A percentile compares a stretch with the other conserved stretches of the same genome.
Evolutionary conservation across 92 coral and sea anemone genomes (phyloP).

Genomic region (Metridium senile): DNA sequence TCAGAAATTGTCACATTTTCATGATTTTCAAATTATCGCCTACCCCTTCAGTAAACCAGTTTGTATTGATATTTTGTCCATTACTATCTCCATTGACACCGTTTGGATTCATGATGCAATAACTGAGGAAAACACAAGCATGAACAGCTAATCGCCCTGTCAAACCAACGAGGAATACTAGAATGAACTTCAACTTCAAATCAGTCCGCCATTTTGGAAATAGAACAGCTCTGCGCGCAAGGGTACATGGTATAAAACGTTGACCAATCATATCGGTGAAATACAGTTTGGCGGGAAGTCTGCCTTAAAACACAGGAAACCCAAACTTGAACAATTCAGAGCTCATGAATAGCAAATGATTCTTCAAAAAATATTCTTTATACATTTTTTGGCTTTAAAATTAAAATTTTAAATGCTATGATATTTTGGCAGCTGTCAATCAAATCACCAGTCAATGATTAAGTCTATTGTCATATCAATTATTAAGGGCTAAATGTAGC

Average conservation of each 20-base stretch:
- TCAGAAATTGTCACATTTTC: not conserved
- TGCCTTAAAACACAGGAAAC: not conserved
- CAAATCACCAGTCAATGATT: no score
- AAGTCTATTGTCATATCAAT: no score
- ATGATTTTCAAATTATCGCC: not conserved
- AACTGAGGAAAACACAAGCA: not conserved
- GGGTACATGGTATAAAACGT: not conserved
- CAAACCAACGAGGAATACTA: no score
- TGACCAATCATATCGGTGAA: not conserved
- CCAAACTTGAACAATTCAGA: not conserved
- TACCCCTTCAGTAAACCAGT: slow-evolving; percentile 93
- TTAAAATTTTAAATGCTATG: no score
- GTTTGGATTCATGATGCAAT: slow-evolving; percentile 9
- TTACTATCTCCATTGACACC: slow-evolving; percentile 28
- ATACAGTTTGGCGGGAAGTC: slow-evolving; percentile 3
- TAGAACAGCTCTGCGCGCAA: not conserved
- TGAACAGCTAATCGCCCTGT: no score
- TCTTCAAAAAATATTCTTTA: no score
- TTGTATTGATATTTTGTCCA: slow-evolving; percentile 47
- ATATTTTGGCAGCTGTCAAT: no score
- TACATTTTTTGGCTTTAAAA: no score
- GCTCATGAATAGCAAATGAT: no score
- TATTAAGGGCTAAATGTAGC: no score
- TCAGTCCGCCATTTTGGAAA: slow-evolving; percentile 10
- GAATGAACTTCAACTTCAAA: no score